Conservation (phyloP, 2,888 invertebrate genomes). For the Apodemia duryi region DNA sequence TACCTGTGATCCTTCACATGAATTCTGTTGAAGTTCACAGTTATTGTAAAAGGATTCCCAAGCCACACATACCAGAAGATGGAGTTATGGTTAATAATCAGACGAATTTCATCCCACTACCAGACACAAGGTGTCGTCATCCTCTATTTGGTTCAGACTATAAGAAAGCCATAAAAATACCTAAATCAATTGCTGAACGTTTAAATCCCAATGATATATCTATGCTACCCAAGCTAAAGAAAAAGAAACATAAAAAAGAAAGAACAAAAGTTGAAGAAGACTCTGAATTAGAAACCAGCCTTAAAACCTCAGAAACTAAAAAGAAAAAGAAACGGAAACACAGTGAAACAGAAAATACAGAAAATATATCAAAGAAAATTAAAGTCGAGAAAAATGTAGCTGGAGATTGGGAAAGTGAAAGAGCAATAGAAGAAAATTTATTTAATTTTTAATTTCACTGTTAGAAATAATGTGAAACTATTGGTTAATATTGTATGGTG, state of each 20-base stretch:
- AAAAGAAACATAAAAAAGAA: conserved; percentile 45
- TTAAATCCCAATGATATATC: conserved; percentile 31
- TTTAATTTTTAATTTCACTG: conserved; percentile 50
- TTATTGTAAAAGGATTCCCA: conserved; percentile 55
- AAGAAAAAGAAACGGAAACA: conserved; percentile 46
- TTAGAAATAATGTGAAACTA: not conserved
- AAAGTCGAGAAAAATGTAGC: conserved; percentile 46
- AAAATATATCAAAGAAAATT: conserved; percentile 39
- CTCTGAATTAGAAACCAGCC: conserved; percentile 23
- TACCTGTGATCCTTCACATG: conserved; percentile 41
- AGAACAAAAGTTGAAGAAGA: conserved; percentile 30
- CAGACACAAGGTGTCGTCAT: conserved; percentile 62
- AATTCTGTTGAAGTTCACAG: conserved; percentile 37
- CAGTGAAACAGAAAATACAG: conserved; percentile 28
- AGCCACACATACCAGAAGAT: conserved; percentile 46
- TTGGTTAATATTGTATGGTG: not conserved
- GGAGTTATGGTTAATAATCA: conserved; percentile 42
- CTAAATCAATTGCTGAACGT: conserved; percentile 40
- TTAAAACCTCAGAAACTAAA: conserved; percentile 21
- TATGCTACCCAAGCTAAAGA: conserved; percentile 30
- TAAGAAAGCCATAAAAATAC: conserved; percentile 51
- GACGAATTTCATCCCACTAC: conserved; percentile 53
- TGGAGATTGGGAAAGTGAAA: conserved; percentile 60
- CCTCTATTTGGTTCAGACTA: conserved; percentile 61
- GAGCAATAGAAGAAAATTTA: conserved; percentile 61